These are phyloP conservation scores for Trichacis sp. DNA, from an alignment of 2,888 invertebrate genomes.

Conservation along the genomic window DNA sequence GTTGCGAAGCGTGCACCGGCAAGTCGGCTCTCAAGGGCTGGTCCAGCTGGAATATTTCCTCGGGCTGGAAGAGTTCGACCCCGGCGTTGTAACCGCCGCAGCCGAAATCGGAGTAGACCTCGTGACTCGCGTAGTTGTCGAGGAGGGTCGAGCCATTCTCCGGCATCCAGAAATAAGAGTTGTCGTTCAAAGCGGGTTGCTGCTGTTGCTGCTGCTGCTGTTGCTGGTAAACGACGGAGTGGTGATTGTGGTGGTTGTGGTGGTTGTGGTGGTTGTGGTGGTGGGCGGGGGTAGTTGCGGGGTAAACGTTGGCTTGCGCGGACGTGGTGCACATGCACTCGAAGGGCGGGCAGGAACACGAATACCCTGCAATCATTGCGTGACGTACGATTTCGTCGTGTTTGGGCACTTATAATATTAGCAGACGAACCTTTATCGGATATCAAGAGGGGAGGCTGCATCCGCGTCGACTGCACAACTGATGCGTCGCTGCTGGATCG, in stretches of 20 bases:
- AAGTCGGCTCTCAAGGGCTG: conserved; percentile 79
- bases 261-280: conserved; percentile 43
- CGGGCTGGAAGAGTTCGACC: conserved; percentile 81
- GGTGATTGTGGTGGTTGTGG: conserved; percentile 47
- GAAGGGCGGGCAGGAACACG: conserved; percentile 82
- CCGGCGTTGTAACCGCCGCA: conserved; percentile 67
- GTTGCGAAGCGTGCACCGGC: conserved; percentile 64
- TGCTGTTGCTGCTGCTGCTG: conserved; percentile 50
- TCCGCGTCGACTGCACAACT: conserved; percentile 51
- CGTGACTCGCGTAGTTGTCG: too few relatives aligned
- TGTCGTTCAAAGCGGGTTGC: too few relatives aligned
- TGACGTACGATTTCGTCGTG: too few relatives aligned
- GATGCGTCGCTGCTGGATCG: conserved; percentile 70
- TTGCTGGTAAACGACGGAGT: conserved; percentile 50
- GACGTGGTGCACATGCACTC: conserved; percentile 79
- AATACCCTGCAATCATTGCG: conserved; percentile 70
- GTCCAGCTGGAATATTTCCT: conserved; percentile 83
- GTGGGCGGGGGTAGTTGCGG: conserved; percentile 41
- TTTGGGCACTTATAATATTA: too few relatives aligned
- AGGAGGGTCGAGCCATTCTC: too few relatives aligned
- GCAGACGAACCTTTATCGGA: conserved; percentile 74
- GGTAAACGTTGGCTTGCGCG: conserved; percentile 61
- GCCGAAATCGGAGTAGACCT: too few relatives aligned
- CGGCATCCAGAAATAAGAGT: conserved; percentile 62
- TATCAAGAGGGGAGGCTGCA: conserved; percentile 75